Evolutionary conservation across 2,797 vertebrate genomes (phyloP).

Genomic region (Pseudochirops cupreus): DNA sequence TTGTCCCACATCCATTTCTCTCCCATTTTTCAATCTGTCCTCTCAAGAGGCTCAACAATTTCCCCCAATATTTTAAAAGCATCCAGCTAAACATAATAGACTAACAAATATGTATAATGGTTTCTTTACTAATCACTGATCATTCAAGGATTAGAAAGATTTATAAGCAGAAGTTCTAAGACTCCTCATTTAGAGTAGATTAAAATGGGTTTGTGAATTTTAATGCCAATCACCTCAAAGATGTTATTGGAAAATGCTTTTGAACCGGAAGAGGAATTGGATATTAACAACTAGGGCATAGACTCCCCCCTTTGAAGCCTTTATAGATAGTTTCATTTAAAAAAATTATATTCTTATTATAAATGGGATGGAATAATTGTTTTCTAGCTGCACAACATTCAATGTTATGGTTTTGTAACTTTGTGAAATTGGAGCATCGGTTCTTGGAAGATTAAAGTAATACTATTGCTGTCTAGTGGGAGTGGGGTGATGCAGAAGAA

Average conservation of each 20-base stretch:
- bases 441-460: background rate
- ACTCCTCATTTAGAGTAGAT: slow-evolving; percentile 39
- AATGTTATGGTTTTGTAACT: slow-evolving; percentile 53
- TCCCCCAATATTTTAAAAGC: background rate
- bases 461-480: background rate
- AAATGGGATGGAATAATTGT: slow-evolving; percentile 31
- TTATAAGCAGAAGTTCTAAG: background rate
- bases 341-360: slow-evolving; percentile 31
- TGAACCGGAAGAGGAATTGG: slow-evolving; percentile 31
- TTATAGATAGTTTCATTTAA: slow-evolving; percentile 23
- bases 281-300: background rate
- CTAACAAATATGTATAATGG: background rate
- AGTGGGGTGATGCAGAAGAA: background rate
- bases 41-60: background rate
- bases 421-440: background rate
- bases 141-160: slow-evolving; percentile 19
- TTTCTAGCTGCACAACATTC: slow-evolving; percentile 22
- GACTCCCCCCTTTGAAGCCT: background rate
- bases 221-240: slow-evolving; percentile 34
- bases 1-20: background rate
- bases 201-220: slow-evolving; percentile 17
- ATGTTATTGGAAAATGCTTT: slow-evolving; percentile 9
- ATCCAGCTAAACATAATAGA: background rate
- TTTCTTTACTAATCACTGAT: background rate
- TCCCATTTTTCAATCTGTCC: background rate